Conservation (phyloP, 1,140 invertebrate species). For the Hylaeus anthracinus region DNA sequence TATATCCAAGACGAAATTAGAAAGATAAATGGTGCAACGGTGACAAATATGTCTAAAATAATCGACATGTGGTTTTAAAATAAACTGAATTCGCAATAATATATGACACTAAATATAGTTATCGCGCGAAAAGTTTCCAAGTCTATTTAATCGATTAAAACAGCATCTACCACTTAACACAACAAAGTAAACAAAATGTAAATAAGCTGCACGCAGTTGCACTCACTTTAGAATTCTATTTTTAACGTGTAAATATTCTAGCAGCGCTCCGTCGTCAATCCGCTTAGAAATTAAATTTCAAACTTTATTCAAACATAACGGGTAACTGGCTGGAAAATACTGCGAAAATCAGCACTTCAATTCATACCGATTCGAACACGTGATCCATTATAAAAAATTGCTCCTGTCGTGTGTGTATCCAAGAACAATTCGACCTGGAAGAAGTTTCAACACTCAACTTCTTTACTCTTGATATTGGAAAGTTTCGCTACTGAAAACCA, state of each 20-base stretch:
- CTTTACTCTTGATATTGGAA: slow-evolving; percentile 50
- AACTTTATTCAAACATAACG: background rate
- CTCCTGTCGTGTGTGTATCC: background rate
- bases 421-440: slow-evolving; percentile 33
- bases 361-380: slow-evolving; percentile 17
- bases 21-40: slow-evolving; percentile 10
- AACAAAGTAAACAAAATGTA: background rate
- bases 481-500: slow-evolving; percentile 11
- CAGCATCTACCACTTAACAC: background rate
- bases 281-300: background rate
- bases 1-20: background rate
- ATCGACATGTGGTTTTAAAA: background rate
- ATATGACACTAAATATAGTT: background rate
- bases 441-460: slow-evolving; percentile 42
- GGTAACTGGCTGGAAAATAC: background rate
- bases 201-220: no score
- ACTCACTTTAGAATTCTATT: no score
- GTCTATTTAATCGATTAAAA: no score
- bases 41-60: slow-evolving; percentile 4
- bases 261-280: no score
- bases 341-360: no score
- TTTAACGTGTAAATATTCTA: no score
- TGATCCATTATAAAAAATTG: slow-evolving; percentile 48
- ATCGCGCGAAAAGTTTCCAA: background rate
- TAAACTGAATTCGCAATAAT: background rate